phyloP scores from a whole-genome alignment of 2,888 invertebrate species.

The Eudiplozoon nipponicum region DNA sequence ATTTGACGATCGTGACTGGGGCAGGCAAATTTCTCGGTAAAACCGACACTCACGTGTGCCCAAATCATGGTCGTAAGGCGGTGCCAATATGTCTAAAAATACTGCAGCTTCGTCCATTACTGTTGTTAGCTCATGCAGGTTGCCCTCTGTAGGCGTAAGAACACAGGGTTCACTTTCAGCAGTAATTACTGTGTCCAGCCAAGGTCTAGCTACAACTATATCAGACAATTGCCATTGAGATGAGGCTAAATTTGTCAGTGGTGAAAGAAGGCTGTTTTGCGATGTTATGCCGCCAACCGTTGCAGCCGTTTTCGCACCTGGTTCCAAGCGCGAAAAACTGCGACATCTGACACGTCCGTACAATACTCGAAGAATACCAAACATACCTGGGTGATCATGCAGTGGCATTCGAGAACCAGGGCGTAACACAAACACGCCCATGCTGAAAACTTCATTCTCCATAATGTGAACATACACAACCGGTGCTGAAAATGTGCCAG shows the following conservation, averaged over 20 bases:
- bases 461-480: constrained; percentile 54
- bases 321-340: too few relatives aligned
- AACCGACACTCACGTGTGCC: constrained; percentile 27
- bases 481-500: constrained; percentile 32
- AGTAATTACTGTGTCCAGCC: constrained; percentile 16
- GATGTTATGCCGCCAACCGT: too few relatives aligned
- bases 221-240: constrained; percentile 30
- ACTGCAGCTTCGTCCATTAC: constrained; percentile 43
- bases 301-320: too few relatives aligned
- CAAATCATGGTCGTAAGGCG: constrained; percentile 38
- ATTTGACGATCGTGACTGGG: too few relatives aligned
- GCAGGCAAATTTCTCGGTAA: constrained; percentile 20
- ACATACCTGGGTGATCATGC: constrained; percentile 69
- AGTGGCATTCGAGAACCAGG: constrained; percentile 45
- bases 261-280: neutral
- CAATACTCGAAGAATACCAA: constrained; percentile 46
- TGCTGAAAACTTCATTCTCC: constrained; percentile 34
- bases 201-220: constrained; percentile 12
- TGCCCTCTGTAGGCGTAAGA: constrained; percentile 24
- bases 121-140: constrained; percentile 29
- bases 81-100: constrained; percentile 63
- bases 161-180: constrained; percentile 21
- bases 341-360: constrained; percentile 20
- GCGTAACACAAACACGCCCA: constrained; percentile 33
- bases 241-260: constrained; percentile 18